Percentiles rank a stretch among this genome's conserved stretches.
These are phyloP conservation scores for Montipora cactus DNA, from an alignment of 64 coral and sea anemone genomes.

Conservation along the genomic window DNA sequence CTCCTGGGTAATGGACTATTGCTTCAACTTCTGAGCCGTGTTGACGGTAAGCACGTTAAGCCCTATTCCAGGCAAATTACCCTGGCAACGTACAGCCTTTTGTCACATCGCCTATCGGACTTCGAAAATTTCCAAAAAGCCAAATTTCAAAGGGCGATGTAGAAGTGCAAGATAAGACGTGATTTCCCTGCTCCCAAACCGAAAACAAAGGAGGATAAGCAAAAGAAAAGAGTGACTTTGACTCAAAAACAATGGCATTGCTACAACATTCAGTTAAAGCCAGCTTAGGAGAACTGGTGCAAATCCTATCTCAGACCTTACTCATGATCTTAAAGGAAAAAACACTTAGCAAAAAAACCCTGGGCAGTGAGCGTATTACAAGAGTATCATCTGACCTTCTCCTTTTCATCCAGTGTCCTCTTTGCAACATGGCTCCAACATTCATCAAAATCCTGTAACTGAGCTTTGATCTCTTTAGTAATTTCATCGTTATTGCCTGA, in stretches of 20 bases:
- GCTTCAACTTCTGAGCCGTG: too few species aligned
- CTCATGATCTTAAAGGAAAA: neutral
- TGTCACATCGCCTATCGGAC: too few species aligned
- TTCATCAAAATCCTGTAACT: constrained; percentile 87
- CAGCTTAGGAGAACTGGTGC: too few species aligned
- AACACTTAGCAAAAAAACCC: neutral
- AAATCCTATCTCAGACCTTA: too few species aligned
- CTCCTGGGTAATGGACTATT: too few species aligned
- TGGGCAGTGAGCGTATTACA: neutral
- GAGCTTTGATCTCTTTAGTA: constrained; percentile 56
- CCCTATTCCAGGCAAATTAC: too few species aligned
- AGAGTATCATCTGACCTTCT: constrained; percentile 59
- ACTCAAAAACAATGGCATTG: too few species aligned
- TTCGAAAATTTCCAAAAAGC: too few species aligned
- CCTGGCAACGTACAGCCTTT: too few species aligned
- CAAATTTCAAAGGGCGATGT: neutral
- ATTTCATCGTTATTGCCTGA: constrained; percentile 42
- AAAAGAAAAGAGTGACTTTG: neutral
- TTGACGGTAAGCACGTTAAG: too few species aligned
- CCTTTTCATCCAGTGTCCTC: constrained; percentile 68
- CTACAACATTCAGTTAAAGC: too few species aligned
- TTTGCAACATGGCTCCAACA: constrained; percentile 86
- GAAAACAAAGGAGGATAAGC: neutral
- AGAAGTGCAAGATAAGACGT: neutral
- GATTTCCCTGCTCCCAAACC: neutral